These are phyloP conservation scores for Zoanthus sansibaricus DNA, from an alignment of 92 coral and sea anemone genomes.

Conservation along the genomic window DNA sequence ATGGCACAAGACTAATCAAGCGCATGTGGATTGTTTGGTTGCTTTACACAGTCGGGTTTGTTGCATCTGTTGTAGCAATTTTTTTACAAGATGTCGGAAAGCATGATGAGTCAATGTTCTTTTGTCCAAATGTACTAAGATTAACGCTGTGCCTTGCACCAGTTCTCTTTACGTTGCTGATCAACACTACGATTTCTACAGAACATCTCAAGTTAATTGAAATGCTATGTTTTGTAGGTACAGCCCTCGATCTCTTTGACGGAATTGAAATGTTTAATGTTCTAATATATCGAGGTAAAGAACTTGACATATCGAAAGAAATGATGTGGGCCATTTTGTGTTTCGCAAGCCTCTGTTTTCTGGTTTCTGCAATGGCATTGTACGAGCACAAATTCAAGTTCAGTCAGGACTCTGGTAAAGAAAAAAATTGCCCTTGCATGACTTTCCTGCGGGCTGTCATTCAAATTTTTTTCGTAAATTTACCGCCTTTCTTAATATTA, in stretches of 20 bases:
- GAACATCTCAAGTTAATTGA: conserved; percentile 47
- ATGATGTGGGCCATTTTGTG: conserved; percentile 47
- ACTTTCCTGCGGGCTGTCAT: not conserved
- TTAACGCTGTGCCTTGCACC: conserved; percentile 76
- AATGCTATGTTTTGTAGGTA: conserved; percentile 35
- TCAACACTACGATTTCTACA: conserved; percentile 48
- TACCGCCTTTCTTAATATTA: conserved; percentile 35
- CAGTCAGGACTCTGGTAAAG: not conserved
- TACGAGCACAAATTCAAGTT: conserved; percentile 45
- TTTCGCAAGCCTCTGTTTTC: conserved; percentile 52
- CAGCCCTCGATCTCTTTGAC: conserved; percentile 72
- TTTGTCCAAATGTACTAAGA: conserved; percentile 77
- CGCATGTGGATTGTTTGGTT: conserved; percentile 57
- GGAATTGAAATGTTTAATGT: conserved; percentile 65
- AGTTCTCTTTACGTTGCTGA: conserved; percentile 61
- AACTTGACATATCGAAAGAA: not conserved
- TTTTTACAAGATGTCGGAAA: conserved; percentile 45
- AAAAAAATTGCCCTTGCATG: conserved; percentile 3
- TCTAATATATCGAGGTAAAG: conserved; percentile 40
- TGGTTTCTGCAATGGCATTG: conserved; percentile 62
- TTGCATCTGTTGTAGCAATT: conserved; percentile 24
- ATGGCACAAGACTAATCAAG: conserved; percentile 4
- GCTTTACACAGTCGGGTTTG: conserved; percentile 27
- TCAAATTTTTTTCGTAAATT: conserved; percentile 47
- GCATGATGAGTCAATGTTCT: conserved; percentile 43